Conservation (phyloP, 2,888 invertebrate genomes). For the Drosophila koepferae region DNA sequence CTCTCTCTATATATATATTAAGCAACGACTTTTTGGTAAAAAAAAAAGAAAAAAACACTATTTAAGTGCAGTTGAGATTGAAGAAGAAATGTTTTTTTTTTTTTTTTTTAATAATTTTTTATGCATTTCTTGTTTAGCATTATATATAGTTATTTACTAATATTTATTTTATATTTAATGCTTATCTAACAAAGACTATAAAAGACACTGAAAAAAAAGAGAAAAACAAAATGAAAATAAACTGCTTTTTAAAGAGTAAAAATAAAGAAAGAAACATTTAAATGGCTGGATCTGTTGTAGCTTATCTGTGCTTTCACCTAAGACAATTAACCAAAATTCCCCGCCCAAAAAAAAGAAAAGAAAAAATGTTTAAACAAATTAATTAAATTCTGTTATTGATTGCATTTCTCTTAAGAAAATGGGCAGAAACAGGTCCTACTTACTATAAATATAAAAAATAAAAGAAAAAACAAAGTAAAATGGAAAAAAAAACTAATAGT, state of each 20-base stretch:
- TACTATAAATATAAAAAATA: conserved; percentile 35
- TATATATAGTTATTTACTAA: conserved; percentile 58
- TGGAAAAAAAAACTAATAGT: conserved; percentile 19
- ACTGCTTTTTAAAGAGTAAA: not conserved
- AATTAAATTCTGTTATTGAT: conserved; percentile 53
- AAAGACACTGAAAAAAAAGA: conserved; percentile 25
- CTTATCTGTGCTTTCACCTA: conserved; percentile 52
- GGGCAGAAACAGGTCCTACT: conserved; percentile 43
- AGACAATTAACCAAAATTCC: conserved; percentile 47
- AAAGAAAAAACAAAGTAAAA: not conserved
- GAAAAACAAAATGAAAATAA: not conserved
- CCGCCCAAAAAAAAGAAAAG: not conserved
- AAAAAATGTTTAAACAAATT: conserved; percentile 37
- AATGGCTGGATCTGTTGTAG: conserved; percentile 39
- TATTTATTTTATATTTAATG: conserved; percentile 72
- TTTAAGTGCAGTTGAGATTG: conserved; percentile 51
- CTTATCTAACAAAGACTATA: conserved; percentile 51
- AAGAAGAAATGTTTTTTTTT: conserved; percentile 39
- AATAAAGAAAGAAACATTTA: conserved; percentile 8
- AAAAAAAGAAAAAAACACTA: conserved; percentile 10
- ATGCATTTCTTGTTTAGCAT: conserved; percentile 72
- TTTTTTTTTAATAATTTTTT: conserved; percentile 10
- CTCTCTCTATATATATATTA: conserved; percentile 1
- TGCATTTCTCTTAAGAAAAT: conserved; percentile 53
- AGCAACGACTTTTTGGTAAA: conserved; percentile 16